phyloP scores from a whole-genome alignment of 1,140 invertebrate species.

The Anagrus nilaparvatae region DNA sequence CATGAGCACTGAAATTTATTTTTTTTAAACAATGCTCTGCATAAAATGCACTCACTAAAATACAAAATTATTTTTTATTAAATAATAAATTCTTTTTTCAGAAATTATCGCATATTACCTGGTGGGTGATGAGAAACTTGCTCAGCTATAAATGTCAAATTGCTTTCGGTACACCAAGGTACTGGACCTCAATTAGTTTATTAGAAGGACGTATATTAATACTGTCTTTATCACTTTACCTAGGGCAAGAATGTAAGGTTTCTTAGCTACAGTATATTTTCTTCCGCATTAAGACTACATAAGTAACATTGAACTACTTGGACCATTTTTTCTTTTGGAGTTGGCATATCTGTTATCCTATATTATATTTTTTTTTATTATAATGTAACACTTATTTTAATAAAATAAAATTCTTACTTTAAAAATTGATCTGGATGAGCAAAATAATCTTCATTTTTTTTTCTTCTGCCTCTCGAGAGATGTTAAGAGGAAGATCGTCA shows the following conservation, averaged over 20 bases:
- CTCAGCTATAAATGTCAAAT: slow-evolving; percentile 88
- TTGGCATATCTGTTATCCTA: slow-evolving; percentile 73
- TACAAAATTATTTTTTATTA: too few species aligned
- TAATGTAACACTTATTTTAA: too few species aligned
- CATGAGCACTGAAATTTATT: slow-evolving; percentile 85
- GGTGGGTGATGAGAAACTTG: slow-evolving; percentile 99
- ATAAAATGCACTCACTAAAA: slow-evolving; percentile 90
- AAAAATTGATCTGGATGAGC: slow-evolving; percentile 94
- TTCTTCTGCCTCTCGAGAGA: too few species aligned
- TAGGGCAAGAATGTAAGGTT: slow-evolving; percentile 95
- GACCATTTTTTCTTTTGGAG: slow-evolving; percentile 82
- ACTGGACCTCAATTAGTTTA: slow-evolving; percentile 79
- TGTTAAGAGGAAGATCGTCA: too few species aligned
- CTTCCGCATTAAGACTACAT: slow-evolving; percentile 92
- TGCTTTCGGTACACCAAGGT: slow-evolving; percentile 68
- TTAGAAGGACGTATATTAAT: too few species aligned
- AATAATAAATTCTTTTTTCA: too few species aligned
- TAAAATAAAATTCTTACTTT: slow-evolving; percentile 52
- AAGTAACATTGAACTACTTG: slow-evolving; percentile 91
- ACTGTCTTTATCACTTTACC: slow-evolving; percentile 60
- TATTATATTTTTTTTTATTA: slow-evolving; percentile 23
- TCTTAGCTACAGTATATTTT: slow-evolving; percentile 89
- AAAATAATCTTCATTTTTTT: slow-evolving; percentile 98
- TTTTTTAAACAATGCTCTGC: slow-evolving; percentile 85
- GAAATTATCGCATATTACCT: slow-evolving; percentile 43